Conservation (phyloP, 2,797 vertebrate genomes). For the Yasuhikotakia modesta region DNA sequence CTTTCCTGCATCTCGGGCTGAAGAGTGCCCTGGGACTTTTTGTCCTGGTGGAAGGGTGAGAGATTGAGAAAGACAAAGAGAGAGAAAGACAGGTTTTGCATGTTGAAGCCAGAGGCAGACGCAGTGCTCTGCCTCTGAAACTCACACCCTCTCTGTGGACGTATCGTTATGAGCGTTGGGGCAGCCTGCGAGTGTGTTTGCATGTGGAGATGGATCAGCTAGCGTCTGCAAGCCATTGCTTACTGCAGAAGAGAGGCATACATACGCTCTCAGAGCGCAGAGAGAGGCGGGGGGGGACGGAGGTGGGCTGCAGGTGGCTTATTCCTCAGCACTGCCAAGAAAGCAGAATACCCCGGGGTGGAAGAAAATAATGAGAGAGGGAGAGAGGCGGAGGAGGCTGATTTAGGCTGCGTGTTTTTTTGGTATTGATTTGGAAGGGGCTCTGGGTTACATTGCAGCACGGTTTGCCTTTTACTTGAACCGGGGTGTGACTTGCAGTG, state of each 20-base stretch:
- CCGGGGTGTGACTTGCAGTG: conserved; percentile 65
- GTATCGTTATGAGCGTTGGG: conserved; percentile 56
- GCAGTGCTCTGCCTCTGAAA: conserved; percentile 26
- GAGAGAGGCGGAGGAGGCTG: conserved; percentile 60
- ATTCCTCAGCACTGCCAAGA: conserved; percentile 75
- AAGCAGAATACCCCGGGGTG: conserved; percentile 76
- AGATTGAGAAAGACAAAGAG: conserved; percentile 27
- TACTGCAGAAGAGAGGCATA: conserved; percentile 43
- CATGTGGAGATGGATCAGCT: conserved; percentile 52
- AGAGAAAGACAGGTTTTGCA: conserved; percentile 51
- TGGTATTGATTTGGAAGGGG: conserved; percentile 61
- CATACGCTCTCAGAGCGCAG: conserved; percentile 24
- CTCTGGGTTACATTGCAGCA: conserved; percentile 61
- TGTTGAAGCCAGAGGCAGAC: conserved; percentile 51
- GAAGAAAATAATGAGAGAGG: conserved; percentile 74
- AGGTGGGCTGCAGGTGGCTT: conserved; percentile 78
- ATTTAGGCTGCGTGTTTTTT: conserved; percentile 51
- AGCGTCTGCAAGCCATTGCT: conserved; percentile 51
- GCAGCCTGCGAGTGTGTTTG: conserved; percentile 53
- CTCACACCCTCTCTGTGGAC: conserved; percentile 38
- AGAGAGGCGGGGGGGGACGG: conserved; percentile 51
- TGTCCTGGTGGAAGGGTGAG: conserved; percentile 58
- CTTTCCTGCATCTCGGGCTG: conserved; percentile 55
- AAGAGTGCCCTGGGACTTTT: conserved; percentile 57
- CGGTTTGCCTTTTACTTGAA: conserved; percentile 60